phyloP scores from a whole-genome alignment of 2,113 vertebrate genomes.

The Anoura caudifer region DNA sequence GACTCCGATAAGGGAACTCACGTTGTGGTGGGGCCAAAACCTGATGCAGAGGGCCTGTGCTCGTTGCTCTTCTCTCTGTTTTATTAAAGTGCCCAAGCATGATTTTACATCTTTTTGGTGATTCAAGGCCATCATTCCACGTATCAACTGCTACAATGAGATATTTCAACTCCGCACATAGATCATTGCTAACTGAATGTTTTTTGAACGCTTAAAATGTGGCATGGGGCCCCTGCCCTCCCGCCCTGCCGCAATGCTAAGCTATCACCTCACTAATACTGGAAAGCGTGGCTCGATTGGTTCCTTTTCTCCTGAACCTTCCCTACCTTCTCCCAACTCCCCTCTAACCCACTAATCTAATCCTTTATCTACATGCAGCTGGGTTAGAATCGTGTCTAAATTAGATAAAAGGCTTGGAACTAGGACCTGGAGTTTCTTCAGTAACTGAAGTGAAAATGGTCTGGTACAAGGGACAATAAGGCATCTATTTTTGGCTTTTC shows the following conservation, averaged over 20 bases:
- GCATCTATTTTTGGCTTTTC: background rate
- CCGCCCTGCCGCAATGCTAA: fast-evolving
- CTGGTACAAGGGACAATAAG: background rate
- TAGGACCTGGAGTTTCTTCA: background rate
- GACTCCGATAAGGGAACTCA: background rate
- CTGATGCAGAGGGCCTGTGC: too few relatives aligned
- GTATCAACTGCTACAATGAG: background rate
- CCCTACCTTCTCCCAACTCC: background rate
- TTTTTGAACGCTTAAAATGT: background rate
- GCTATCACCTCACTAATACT: background rate
- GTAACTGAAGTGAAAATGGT: background rate
- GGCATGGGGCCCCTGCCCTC: background rate
- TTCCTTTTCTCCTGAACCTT: background rate
- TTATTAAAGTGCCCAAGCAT: background rate
- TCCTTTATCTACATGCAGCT: background rate
- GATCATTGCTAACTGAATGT: background rate
- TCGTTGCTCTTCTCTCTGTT: background rate
- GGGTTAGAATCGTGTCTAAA: background rate
- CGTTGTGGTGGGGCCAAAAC: background rate
- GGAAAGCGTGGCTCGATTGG: background rate
- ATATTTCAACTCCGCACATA: background rate
- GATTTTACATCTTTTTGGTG: background rate
- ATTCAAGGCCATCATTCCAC: background rate
- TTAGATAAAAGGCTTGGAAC: background rate
- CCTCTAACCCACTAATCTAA: background rate